Base-by-base conservation (phyloP, 2,797 vertebrate species). In the Fratercula arctica region DNA sequence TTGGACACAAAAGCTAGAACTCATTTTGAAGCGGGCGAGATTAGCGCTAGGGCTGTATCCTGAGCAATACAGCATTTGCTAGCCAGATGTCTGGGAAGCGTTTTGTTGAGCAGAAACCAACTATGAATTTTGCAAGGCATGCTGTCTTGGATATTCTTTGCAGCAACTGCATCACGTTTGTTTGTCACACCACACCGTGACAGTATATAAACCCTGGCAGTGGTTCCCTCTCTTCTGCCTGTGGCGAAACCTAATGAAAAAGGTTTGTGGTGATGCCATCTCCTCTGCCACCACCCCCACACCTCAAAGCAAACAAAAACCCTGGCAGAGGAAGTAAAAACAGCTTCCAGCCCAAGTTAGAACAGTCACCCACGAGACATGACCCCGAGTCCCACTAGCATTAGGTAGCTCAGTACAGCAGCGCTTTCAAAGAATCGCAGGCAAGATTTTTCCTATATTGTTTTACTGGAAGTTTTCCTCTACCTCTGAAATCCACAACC, bases 141-240 rank as follows among this genome's bases (percentile, higher is more conserved):
- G 5, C 14, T 13, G 13, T 19, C 63, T 43, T 21, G 21, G 26
- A 41, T 25, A 3, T 24, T 56, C 56, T 67, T 16, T 59, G n/a
- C 14, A n/a, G 80, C 26, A 43, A 85, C 9, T 4, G 21, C 50
- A 51, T n/a, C 26, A 12, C 15, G 20, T 73, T 19, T 51, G 29
- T 54, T 28, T 20, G 39, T 35, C 9, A 15, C 1, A 1, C 6
- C 0, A 4, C 24, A 41, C 31, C 35, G 4, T 0, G 9, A 19
- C 24, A 33, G 33, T 3, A 31, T 8, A 39, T 0, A 80, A 63
- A 51, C 16, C 26, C 20, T 4, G 13, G 43, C 43, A 43, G 29
- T 0, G 4, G 4, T 1, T 53, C 46, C 10, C 16, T 11, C 31
- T 10, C 54, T 72, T 31, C 57, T 53, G 60, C 59, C 2, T 1